Percentiles rank a stretch among this genome's conserved stretches.
phyloP scores from a whole-genome alignment of 2,797 vertebrate species.

The Onychomys arenicola region DNA sequence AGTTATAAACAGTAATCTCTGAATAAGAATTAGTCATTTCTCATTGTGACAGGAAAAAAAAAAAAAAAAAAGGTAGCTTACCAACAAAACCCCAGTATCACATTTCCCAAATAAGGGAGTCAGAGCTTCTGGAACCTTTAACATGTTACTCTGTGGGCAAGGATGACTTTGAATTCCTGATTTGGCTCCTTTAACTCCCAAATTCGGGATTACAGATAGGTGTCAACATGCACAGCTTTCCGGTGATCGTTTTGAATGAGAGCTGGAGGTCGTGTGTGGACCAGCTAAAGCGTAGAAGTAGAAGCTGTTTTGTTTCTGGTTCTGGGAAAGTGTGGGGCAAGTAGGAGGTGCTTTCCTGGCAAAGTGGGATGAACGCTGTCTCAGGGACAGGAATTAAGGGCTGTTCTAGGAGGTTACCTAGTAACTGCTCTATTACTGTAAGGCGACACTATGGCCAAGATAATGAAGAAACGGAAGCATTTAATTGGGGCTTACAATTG shows the following conservation, averaged over 20 bases:
- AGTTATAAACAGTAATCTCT: not conserved
- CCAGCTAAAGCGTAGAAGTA: not conserved
- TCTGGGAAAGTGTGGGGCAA: not conserved
- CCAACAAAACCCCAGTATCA: not conserved
- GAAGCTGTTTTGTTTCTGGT: not conserved
- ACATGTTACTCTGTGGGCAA: not conserved
- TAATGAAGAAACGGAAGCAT: not conserved
- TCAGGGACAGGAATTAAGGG: not conserved
- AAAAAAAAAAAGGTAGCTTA: not conserved
- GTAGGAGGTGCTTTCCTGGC: not conserved
- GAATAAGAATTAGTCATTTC: not conserved
- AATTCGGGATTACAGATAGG: not conserved
- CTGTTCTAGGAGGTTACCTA: not conserved
- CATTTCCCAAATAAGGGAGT: not conserved
- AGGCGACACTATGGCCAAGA: not conserved
- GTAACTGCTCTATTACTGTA: not conserved
- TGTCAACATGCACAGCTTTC: not conserved
- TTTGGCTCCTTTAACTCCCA: not conserved
- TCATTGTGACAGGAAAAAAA: not conserved
- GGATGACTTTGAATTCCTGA: not conserved
- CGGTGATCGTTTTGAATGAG: not conserved
- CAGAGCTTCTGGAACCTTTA: not conserved
- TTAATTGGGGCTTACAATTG: not conserved
- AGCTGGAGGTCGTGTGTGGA: no score
- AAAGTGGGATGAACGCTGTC: not conserved